phyloP scores from a whole-genome alignment of 2,113 vertebrate species.

The Urocynchramus pylzowi region DNA sequence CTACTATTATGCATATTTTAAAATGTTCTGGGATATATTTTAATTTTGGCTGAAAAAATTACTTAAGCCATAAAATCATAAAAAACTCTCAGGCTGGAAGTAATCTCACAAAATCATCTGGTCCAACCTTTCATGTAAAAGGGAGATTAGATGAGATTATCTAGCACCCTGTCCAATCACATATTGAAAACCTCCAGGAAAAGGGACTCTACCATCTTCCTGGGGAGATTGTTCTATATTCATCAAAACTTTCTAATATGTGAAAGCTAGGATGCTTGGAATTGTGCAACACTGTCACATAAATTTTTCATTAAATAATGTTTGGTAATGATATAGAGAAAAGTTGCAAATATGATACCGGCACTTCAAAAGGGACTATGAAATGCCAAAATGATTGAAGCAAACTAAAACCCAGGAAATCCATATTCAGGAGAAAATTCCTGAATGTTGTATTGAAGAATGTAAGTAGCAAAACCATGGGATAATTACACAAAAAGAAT shows the following conservation, averaged over 20 bases:
- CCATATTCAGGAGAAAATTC: neutral
- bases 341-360: fast-evolving
- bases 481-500: neutral
- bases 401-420: neutral
- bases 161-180: neutral
- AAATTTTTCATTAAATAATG: neutral
- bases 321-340: neutral
- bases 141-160: neutral
- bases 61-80: neutral
- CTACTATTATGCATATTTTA: neutral
- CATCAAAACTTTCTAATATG: neutral
- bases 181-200: neutral
- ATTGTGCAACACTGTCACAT: neutral
- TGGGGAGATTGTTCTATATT: neutral
- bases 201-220: fast-evolving
- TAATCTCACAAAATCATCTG: neutral
- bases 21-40: neutral
- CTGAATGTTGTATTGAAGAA: neutral
- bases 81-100: neutral
- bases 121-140: neutral
- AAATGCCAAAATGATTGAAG: neutral
- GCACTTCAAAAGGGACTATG: neutral
- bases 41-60: neutral
- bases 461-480: neutral
- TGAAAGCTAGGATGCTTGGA: neutral